These are phyloP conservation scores for Sinocyclocheilus maitianheensis DNA, from an alignment of 2,113 vertebrate species.

Conservation along the genomic window DNA sequence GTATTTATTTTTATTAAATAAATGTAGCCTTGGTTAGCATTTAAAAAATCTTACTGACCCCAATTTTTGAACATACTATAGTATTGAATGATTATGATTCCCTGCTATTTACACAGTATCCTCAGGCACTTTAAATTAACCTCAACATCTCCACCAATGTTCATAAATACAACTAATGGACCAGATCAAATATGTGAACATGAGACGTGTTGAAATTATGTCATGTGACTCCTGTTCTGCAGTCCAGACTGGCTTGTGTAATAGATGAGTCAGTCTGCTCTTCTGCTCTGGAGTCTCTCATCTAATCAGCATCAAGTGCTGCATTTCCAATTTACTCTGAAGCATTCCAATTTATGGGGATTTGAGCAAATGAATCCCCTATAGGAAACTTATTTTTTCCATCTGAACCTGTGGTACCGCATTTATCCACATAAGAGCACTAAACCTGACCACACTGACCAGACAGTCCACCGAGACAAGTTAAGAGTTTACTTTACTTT, in stretches of 20 bases:
- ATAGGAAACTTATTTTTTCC: background rate
- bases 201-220: background rate
- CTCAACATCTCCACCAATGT: background rate
- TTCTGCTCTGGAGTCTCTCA: background rate
- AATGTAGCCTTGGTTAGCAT: background rate
- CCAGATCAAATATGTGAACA: background rate
- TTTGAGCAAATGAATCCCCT: slow-evolving; percentile 26
- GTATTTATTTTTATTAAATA: background rate
- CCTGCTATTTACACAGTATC: background rate
- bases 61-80: background rate
- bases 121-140: background rate
- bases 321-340: slow-evolving; percentile 12
- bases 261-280: background rate
- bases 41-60: background rate
- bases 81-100: too few relatives aligned
- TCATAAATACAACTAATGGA: background rate
- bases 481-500: background rate
- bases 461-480: background rate
- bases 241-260: background rate
- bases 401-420: background rate
- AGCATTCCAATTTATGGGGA: slow-evolving; percentile 6
- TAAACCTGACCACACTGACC: background rate
- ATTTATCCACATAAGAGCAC: background rate
- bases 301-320: slow-evolving; percentile 3
- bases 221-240: background rate